Evolutionary conservation across 2,888 invertebrate genomes (phyloP), one percentile per base, ranked within the genome.

Genomic region (Morpho deidamia): DNA sequence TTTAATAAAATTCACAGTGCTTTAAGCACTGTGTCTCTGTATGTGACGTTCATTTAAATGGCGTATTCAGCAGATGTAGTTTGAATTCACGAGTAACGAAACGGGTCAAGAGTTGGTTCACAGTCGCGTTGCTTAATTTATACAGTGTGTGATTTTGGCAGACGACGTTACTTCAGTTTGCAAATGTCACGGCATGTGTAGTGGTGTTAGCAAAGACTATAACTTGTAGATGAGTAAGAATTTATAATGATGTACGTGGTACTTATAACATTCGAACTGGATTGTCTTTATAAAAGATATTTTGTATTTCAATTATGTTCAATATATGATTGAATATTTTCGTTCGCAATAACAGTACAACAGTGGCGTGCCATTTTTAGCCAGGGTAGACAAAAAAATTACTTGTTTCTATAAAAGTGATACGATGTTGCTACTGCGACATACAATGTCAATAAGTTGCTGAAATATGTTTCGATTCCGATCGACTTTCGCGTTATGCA

Each of bases 41-140:
- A 39, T 49, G 35, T 38, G 49, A 55, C 43, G 49, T 58, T 55
- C 52, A 52, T 49, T 52, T 41, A 44, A 52, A 52, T 51, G 49
- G 42, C 39, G 43, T 52, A 55, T 55, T 50, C 41, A 42, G 41
- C 43, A 38, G 51, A 35, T 46, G 44, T 12, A 49, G 43, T 49
- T 38, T 41, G 45, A 58, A 55, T 58, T 56, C 53, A 58, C 46
- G 55, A 58, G 55, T 49, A 39, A 52, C 52, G 47, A 53, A 58
- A 48, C 56, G 47, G 58, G 58, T 59, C 56, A 56, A 59, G 58
- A 48, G 56, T 44, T 50, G 43, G 46, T 49, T 44, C 56, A 50
- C 56, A 47, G 44, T 35, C 44, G 37, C 44, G 38, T 43, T 51
- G 50, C 44, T 57, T 57, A 54, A 57, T 54, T 54, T 43, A 51